Percentiles rank a stretch among this genome's conserved stretches.
These are phyloP conservation scores for Drosophila ambigua DNA, from an alignment of 1,140 invertebrate species.

Conservation along the genomic window DNA sequence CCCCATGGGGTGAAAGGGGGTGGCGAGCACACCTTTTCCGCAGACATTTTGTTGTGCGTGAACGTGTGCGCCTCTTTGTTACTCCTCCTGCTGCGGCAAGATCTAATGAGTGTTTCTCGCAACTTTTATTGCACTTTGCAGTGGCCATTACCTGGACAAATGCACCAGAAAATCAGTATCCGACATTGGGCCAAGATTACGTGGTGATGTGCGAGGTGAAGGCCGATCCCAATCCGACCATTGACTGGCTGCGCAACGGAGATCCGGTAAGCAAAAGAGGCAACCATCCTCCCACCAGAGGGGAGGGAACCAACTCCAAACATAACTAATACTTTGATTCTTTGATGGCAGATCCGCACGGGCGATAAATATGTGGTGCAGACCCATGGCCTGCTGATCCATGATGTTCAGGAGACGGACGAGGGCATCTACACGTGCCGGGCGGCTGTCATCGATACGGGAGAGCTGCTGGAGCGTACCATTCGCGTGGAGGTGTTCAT, in stretches of 20 bases:
- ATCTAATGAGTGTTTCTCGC: neutral
- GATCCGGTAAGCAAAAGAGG: constrained; percentile 84
- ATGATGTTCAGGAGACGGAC: constrained; percentile 90
- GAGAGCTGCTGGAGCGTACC: constrained; percentile 89
- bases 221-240: constrained; percentile 91
- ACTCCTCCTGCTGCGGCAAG: neutral
- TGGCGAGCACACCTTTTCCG: constrained; percentile 33
- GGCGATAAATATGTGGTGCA: constrained; percentile 90
- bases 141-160: constrained; percentile 93
- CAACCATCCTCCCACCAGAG: neutral
- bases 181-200: constrained; percentile 90
- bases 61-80: neutral
- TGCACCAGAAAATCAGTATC: constrained; percentile 92
- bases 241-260: constrained; percentile 94
- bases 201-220: constrained; percentile 92
- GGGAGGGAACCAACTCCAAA: no score
- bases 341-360: constrained; percentile 84
- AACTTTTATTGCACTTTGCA: constrained; percentile 73
- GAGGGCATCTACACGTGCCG: constrained; percentile 94
- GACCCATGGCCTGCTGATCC: constrained; percentile 90
- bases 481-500: constrained; percentile 94
- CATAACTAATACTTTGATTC: neutral
- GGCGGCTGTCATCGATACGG: constrained; percentile 91
- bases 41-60: constrained; percentile 33
- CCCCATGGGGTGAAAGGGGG: no score